Evolutionary conservation across 1,140 invertebrate genomes (phyloP).

Genomic region (Acromyrmex echinatior): DNA sequence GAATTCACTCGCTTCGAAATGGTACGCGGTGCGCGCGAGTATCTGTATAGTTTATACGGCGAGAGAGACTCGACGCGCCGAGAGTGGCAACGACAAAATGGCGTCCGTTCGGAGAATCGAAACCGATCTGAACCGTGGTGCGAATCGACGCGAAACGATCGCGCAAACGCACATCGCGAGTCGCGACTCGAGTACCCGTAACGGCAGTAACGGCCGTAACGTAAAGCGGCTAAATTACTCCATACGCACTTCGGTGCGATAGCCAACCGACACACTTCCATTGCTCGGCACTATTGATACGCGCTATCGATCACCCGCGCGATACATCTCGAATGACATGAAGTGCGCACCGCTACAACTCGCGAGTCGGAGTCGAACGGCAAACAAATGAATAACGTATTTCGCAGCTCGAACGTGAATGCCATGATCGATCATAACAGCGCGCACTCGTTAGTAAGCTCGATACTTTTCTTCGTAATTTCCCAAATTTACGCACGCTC

Average conservation of each 20-base stretch:
- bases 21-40: background rate
- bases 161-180: background rate
- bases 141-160: conserved; percentile 35
- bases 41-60: no score
- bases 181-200: background rate
- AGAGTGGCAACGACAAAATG: background rate
- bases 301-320: background rate
- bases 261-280: background rate
- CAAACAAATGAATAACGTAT: background rate
- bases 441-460: background rate
- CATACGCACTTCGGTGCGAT: background rate
- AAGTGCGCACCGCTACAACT: background rate
- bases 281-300: background rate
- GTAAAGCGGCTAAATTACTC: conserved; percentile 12
- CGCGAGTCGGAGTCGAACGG: no score
- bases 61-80: background rate
- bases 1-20: background rate
- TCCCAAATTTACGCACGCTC: no score
- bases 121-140: conserved; percentile 4
- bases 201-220: background rate
- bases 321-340: background rate
- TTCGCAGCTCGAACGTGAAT: background rate
- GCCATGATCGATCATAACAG: background rate
- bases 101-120: conserved; percentile 5
- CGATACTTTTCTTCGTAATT: background rate